phyloP scores from a whole-genome alignment of 2,888 invertebrate genomes.

The Pristionchus entomophagus region DNA sequence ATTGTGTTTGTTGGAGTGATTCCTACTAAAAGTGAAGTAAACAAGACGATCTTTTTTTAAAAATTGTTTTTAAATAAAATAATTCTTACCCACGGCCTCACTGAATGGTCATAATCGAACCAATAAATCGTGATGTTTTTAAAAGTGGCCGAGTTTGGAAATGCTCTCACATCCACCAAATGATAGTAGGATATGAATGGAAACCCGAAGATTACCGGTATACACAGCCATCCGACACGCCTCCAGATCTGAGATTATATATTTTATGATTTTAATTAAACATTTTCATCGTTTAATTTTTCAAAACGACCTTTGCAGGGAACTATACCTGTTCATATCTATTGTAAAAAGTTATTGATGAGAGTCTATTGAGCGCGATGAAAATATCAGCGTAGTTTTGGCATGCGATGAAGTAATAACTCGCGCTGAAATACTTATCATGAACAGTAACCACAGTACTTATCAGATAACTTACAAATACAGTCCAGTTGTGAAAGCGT shows the following conservation, averaged over 20 bases:
- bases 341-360: not conserved
- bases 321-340: not conserved
- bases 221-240: not conserved
- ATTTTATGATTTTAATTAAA: no score
- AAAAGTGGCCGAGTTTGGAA: not conserved
- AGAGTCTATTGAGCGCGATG: not conserved
- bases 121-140: not conserved
- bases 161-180: not conserved
- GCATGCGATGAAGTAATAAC: not conserved
- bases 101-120: not conserved
- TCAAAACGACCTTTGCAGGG: no score
- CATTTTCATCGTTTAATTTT: not conserved
- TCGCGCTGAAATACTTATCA: not conserved
- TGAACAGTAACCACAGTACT: no score
- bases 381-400: not conserved
- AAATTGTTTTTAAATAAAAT: no score
- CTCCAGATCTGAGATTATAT: not conserved
- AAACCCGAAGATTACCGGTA: not conserved
- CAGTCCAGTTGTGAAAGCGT: no score
- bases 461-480: no score
- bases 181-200: not conserved
- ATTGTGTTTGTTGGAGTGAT: no score
- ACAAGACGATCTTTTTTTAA: no score
- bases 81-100: not conserved
- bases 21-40: not conserved